These are phyloP conservation scores for Scaptomyza graminum DNA, from an alignment of 1,140 invertebrate genomes.

Conservation along the genomic window DNA sequence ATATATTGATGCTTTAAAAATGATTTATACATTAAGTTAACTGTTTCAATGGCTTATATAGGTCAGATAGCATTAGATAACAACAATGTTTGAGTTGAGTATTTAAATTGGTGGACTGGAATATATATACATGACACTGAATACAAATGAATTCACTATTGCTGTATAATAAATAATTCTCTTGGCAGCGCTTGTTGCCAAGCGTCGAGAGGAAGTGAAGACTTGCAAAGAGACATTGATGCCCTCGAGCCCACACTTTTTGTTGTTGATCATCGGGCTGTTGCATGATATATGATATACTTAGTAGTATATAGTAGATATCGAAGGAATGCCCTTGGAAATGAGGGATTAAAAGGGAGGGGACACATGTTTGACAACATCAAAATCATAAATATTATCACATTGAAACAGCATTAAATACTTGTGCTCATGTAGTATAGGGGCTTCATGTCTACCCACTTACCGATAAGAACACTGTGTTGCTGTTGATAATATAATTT, in stretches of 20 bases:
- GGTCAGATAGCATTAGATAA: not conserved
- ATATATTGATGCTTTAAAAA: too few relatives aligned
- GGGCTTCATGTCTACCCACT: slow-evolving; percentile 23
- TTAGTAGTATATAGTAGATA: too few relatives aligned
- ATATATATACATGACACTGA: slow-evolving; percentile 6
- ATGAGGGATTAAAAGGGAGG: slow-evolving; percentile 13
- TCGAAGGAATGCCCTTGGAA: slow-evolving; percentile 4
- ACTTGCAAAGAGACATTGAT: not conserved
- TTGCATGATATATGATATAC: slow-evolving; percentile 45
- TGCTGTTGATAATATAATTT: slow-evolving; percentile 14
- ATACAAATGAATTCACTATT: slow-evolving; percentile 29
- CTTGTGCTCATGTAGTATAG: slow-evolving; percentile 1
- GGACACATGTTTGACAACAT: slow-evolving; percentile 4
- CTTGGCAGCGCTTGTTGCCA: not conserved
- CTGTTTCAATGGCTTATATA: too few relatives aligned
- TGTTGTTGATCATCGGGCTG: slow-evolving; percentile 27
- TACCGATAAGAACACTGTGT: too few relatives aligned
- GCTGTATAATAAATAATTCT: too few relatives aligned
- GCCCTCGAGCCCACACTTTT: not conserved
- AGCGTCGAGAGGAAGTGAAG: not conserved
- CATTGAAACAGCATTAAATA: slow-evolving; percentile 21
- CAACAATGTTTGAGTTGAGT: not conserved
- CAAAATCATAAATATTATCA: slow-evolving; percentile 25
- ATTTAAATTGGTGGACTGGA: not conserved
- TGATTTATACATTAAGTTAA: too few relatives aligned